phyloP scores from a whole-genome alignment of 2,888 invertebrate genomes.

The Drosophila birchii region DNA sequence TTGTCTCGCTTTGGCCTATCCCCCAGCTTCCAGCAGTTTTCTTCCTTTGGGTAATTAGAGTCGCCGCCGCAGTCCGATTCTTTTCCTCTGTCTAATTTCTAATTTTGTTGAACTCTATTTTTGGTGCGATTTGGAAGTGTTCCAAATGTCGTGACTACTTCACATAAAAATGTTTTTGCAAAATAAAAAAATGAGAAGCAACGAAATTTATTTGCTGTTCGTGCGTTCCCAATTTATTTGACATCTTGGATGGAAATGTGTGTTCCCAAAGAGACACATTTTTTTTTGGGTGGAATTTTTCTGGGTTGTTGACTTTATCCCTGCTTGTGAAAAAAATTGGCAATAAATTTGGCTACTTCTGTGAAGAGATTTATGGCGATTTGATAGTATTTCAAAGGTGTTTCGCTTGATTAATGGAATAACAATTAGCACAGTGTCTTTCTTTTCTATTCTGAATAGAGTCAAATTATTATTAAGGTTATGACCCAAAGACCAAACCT shows the following conservation, averaged over 20 bases:
- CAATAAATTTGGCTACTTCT: constrained; percentile 22
- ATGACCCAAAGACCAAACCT: not conserved
- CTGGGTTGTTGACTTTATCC: constrained; percentile 52
- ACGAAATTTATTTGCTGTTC: constrained; percentile 34
- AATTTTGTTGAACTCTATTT: constrained; percentile 39
- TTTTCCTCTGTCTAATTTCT: constrained; percentile 11
- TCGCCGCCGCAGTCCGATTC: constrained; percentile 26
- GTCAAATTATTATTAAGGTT: not conserved
- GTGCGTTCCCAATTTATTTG: constrained; percentile 71
- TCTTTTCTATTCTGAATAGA: not conserved
- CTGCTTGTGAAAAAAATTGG: constrained; percentile 34
- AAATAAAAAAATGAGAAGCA: constrained; percentile 22
- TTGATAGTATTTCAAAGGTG: constrained; percentile 8
- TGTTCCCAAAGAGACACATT: constrained; percentile 21
- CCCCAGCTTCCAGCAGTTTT: not conserved
- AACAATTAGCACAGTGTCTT: not conserved
- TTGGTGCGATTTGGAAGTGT: constrained; percentile 64
- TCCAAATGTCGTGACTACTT: constrained; percentile 74
- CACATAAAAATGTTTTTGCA: constrained; percentile 61
- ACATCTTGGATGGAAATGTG: constrained; percentile 65
- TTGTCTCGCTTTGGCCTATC: constrained; percentile 43
- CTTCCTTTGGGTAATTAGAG: constrained; percentile 61
- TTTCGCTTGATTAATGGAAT: constrained; percentile 2
- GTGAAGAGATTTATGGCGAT: constrained; percentile 28
- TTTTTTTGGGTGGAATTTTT: constrained; percentile 28